These are phyloP conservation scores for Aspidiotus rigidus DNA, from an alignment of 2,888 invertebrate species.

Conservation along the genomic window DNA sequence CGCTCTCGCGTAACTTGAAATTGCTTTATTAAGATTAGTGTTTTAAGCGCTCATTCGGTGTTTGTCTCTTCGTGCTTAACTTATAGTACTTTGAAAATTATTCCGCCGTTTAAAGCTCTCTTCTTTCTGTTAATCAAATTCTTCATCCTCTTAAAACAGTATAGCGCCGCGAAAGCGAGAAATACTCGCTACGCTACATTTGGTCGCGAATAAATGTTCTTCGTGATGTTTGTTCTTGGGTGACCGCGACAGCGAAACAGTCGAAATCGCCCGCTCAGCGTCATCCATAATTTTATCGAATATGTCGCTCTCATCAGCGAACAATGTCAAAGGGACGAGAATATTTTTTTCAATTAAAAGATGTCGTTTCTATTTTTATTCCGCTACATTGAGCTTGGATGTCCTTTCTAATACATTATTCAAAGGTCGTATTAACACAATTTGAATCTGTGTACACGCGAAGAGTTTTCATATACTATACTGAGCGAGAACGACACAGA, in stretches of 20 bases:
- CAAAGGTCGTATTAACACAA: slow-evolving; percentile 21
- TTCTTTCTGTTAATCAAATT: background rate
- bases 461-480: background rate
- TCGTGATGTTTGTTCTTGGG: background rate
- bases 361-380: slow-evolving; percentile 28
- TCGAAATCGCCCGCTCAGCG: background rate
- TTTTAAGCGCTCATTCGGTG: no score
- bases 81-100: background rate
- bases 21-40: no score
- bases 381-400: slow-evolving; percentile 27
- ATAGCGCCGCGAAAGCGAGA: background rate
- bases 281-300: slow-evolving; percentile 19
- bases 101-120: background rate
- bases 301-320: background rate
- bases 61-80: no score
- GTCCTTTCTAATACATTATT: slow-evolving; percentile 28
- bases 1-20: no score
- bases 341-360: slow-evolving; percentile 24
- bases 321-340: slow-evolving; percentile 13
- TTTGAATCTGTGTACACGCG: slow-evolving; percentile 6
- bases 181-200: background rate
- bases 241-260: background rate
- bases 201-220: background rate
- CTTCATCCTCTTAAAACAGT: background rate
- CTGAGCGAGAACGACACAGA: background rate